phyloP scores from a whole-genome alignment of 2,888 invertebrate species.

The Saturnia pavonia region DNA sequence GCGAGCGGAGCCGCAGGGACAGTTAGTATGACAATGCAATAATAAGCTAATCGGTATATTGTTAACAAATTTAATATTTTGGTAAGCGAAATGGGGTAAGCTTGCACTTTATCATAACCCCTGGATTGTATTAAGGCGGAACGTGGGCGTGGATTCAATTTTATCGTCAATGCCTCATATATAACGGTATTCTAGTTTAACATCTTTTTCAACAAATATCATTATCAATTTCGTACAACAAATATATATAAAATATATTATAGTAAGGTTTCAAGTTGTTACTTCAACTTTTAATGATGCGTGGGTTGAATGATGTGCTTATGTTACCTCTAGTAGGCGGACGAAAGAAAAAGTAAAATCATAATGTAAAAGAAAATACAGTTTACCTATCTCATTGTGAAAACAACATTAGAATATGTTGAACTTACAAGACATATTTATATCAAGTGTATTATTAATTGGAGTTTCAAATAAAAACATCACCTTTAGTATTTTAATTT shows the following conservation, averaged over 20 bases:
- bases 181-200: too few species aligned
- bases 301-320: neutral
- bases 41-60: neutral
- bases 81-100: neutral
- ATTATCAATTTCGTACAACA: neutral
- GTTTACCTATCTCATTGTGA: neutral
- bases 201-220: neutral
- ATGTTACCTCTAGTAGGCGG: neutral
- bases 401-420: neutral
- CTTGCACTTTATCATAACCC: neutral
- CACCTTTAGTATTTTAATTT: neutral
- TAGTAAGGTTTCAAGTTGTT: neutral
- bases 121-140: neutral
- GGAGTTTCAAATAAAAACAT: neutral
- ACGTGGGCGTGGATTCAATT: neutral
- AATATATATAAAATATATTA: neutral
- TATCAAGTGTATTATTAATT: neutral
- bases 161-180: neutral
- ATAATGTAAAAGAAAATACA: constrained; percentile 1
- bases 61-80: neutral
- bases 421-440: neutral
- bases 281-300: neutral
- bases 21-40: too few species aligned
- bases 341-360: neutral
- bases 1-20: too few species aligned